These are phyloP conservation scores for Pelecanus crispus DNA, from an alignment of 2,113 vertebrate genomes.

Conservation along the genomic window DNA sequence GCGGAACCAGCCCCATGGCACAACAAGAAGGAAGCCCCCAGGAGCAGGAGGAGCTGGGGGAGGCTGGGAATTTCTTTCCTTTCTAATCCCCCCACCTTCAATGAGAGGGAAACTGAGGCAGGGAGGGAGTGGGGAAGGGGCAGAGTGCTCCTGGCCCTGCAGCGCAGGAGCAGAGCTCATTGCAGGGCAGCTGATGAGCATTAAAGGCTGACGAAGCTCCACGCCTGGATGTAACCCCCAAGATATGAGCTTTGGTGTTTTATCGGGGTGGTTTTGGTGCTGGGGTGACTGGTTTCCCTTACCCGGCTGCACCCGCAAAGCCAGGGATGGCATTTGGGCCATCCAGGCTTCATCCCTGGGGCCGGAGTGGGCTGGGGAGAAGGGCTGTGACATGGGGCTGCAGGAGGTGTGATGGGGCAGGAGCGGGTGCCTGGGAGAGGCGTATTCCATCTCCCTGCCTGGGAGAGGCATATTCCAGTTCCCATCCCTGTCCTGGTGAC, in stretches of 20 bases:
- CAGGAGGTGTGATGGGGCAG: background rate
- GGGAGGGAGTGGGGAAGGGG: background rate
- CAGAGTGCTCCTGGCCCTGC: background rate
- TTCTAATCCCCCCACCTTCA: background rate
- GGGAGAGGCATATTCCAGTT: background rate
- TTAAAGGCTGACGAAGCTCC: background rate
- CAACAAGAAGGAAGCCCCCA: background rate
- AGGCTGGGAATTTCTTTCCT: background rate
- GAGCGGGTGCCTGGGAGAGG: background rate
- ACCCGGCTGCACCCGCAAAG: background rate
- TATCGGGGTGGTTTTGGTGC: background rate
- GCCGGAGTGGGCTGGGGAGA: background rate
- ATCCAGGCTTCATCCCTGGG: background rate
- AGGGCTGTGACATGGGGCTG: background rate
- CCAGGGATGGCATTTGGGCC: background rate
- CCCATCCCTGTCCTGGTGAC: too few relatives aligned
- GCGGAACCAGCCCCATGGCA: background rate
- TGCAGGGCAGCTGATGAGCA: background rate
- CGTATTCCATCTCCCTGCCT: background rate
- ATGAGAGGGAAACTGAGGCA: background rate
- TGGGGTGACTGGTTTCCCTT: background rate
- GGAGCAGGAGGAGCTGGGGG: background rate
- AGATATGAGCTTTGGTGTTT: background rate
- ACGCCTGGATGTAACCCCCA: background rate
- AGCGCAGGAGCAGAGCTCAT: background rate